Percentiles rank a stretch among this genome's conserved stretches.
These are phyloP conservation scores for Colinus virginianus DNA, from an alignment of 2,113 vertebrate genomes.

Conservation along the genomic window DNA sequence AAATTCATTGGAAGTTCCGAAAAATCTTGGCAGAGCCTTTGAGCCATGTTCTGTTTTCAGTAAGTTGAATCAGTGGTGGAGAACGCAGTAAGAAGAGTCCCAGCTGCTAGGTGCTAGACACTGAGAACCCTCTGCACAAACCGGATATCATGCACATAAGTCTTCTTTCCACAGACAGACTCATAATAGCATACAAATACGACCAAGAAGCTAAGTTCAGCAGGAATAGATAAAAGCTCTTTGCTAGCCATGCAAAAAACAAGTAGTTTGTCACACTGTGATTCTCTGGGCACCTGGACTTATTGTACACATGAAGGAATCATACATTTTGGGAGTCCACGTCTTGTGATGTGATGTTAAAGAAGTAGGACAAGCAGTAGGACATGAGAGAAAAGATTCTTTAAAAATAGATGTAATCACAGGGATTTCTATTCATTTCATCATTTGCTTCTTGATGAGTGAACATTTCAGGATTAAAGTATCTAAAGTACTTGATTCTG, in stretches of 20 bases:
- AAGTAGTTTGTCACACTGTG: not conserved
- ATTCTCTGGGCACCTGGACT: not conserved
- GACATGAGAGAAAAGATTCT: not conserved
- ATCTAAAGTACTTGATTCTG: not conserved
- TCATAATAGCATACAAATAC: fast-evolving
- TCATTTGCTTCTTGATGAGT: not conserved
- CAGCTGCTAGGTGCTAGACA: not conserved
- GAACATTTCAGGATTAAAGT: not conserved
- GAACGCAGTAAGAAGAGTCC: not conserved
- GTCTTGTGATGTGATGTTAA: not conserved
- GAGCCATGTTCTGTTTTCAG: not conserved
- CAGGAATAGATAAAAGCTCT: not conserved
- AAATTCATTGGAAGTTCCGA: fast-evolving
- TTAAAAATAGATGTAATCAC: not conserved
- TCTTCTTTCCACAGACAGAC: not conserved
- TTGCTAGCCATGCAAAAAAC: not conserved
- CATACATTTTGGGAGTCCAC: not conserved
- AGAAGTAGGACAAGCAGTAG: not conserved
- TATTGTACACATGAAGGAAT: not conserved
- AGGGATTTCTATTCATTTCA: not conserved
- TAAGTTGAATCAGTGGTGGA: not conserved
- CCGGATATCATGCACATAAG: not conserved
- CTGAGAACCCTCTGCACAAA: not conserved
- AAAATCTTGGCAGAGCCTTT: not conserved
- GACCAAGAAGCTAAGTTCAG: not conserved